Base-by-base conservation (phyloP, 2,113 vertebrate genomes). In the Dicaeum eximium region DNA sequence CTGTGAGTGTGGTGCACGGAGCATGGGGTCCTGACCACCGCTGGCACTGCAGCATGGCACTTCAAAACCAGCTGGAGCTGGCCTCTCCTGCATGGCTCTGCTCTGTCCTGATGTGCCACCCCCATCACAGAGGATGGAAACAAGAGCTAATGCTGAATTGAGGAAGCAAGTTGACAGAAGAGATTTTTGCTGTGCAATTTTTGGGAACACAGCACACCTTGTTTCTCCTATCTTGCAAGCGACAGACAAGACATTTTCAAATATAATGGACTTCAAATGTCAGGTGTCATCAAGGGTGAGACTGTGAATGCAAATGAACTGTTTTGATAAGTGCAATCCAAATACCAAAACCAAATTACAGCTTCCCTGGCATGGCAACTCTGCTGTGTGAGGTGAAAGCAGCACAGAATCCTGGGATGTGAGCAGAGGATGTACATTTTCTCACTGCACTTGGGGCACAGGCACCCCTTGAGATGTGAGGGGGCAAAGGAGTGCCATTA, bases 11-110 rank as follows among this genome's bases (percentile, higher is more conserved):
- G n/a, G 37, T 12, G 21, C 25, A 14, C 1, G 57, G 28, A 4
- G 22, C 15, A 1, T 0, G 28, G 71, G 28, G 37, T 47, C 24
- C 31, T 0, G 0, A 33, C 14, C 33, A 18, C 53, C 40, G 35
- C 64, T 78, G 65, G 58, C 25, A 16, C 25, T 57, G 48, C 72
- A 81, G 13, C n/a, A 17, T 0, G 38, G 31, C 50, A 53, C 58
- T 48, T 45, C 31, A 72, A 69, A 58, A 79, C 27, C 50, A 79
- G 5, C 4, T 58, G 42, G 42, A 90, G 13, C 45, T 70, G 33
- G 47, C 37, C 27, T 92, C 35, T 44, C 10, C 33, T 27, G 45
- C 70, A 33, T 2, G 61, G 8, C n/a, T 66, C 28, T 92, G 51
- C 67, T 51, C 33, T 31, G 33, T 28, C 42, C 47, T 47, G 13